phyloP scores from a whole-genome alignment of 1,140 invertebrate genomes.

The Ridgeia piscesae region DNA sequence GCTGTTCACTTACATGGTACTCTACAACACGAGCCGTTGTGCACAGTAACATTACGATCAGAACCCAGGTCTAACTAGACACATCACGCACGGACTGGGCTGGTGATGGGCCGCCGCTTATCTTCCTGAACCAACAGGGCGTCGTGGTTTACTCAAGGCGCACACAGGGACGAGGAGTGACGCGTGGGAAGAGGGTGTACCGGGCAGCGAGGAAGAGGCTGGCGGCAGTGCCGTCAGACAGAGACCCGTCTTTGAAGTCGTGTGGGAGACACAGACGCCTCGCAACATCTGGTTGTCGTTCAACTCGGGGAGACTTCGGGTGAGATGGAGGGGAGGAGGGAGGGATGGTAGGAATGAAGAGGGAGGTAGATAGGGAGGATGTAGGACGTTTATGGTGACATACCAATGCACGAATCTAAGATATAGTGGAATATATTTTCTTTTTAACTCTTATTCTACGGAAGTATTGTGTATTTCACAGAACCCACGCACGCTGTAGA shows the following conservation, averaged over 20 bases:
- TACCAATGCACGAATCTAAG: not conserved
- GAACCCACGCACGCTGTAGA: not conserved
- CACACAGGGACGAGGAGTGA: not conserved
- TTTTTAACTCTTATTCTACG: no score
- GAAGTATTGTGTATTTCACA: not conserved
- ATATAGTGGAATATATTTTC: no score
- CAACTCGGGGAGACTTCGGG: not conserved
- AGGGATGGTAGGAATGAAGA: no score
- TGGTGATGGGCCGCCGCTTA: not conserved
- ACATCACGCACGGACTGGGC: not conserved
- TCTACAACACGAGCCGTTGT: not conserved
- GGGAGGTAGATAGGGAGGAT: not conserved
- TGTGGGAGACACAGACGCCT: not conserved
- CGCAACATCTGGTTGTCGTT: not conserved
- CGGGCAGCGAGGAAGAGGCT: not conserved
- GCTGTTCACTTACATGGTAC: not conserved
- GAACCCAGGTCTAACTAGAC: not conserved
- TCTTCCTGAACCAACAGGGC: not conserved
- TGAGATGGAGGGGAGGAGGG: no score
- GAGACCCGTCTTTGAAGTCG: not conserved
- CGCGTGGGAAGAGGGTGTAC: not conserved
- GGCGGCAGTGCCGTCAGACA: not conserved
- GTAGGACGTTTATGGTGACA: not conserved
- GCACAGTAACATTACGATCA: not conserved
- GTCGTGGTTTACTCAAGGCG: not conserved